Conservation (phyloP, 2,113 vertebrate species). For the Carlito syrichta region DNA sequence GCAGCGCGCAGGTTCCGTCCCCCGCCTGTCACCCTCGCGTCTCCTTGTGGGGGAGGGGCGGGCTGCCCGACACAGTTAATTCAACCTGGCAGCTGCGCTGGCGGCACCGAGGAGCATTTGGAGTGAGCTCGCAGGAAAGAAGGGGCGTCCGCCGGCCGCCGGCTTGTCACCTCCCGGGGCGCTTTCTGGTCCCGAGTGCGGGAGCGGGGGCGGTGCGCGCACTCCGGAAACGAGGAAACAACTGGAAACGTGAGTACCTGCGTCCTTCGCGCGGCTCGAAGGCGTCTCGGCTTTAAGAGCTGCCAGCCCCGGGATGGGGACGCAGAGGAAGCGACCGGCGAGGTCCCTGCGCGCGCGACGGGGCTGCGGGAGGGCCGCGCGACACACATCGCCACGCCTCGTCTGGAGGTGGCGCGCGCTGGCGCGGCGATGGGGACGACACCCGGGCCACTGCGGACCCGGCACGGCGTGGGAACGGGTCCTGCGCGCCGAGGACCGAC, state of each 20-base stretch:
- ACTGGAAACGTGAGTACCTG: constrained; percentile 81
- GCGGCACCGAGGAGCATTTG: constrained; percentile 70
- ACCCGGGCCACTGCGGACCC: too few relatives aligned
- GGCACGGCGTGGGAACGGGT: too few relatives aligned
- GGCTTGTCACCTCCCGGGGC: constrained; percentile 54
- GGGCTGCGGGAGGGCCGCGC: neutral
- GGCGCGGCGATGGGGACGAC: too few relatives aligned
- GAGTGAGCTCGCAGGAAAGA: constrained; percentile 74
- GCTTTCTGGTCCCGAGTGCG: constrained; percentile 49
- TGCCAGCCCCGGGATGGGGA: constrained; percentile 32
- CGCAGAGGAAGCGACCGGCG: constrained; percentile 27
- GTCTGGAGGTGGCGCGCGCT: constrained; percentile 29
- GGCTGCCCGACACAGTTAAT: constrained; percentile 76
- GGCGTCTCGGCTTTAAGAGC: constrained; percentile 38
- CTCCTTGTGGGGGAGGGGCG: constrained; percentile 60
- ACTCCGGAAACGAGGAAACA: constrained; percentile 38
- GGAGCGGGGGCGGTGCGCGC: constrained; percentile 63
- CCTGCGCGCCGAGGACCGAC: neutral
- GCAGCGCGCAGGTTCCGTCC: constrained; percentile 27
- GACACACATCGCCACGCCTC: constrained; percentile 16
- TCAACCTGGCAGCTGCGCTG: constrained; percentile 82
- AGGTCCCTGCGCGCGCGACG: neutral
- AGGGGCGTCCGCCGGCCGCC: constrained; percentile 72
- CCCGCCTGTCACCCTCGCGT: constrained; percentile 74
- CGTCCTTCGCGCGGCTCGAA: constrained; percentile 44